Percentiles rank a stretch among this genome's conserved stretches.
Conservation (phyloP, 1,140 invertebrate species). For the Oryctes rhinoceros region DNA sequence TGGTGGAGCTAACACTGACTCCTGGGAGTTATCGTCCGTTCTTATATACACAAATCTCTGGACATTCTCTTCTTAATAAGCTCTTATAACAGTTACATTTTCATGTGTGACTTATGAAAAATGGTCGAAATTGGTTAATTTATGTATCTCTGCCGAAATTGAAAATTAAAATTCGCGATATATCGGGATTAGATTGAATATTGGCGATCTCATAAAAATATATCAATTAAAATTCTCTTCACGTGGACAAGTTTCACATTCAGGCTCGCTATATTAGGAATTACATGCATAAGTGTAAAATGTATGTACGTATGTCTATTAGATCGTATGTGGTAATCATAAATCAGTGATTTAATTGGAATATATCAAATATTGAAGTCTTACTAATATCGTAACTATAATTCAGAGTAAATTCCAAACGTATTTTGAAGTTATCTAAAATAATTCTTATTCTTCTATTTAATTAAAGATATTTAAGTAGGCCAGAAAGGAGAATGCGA, state of each 20-base stretch:
- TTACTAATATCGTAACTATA: too few species aligned
- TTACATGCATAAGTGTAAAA: background rate
- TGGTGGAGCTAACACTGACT: conserved; percentile 17
- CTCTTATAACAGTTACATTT: background rate
- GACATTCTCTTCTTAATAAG: background rate
- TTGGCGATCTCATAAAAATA: background rate
- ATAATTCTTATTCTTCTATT: too few species aligned
- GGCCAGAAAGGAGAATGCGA: too few species aligned
- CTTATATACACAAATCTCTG: background rate
- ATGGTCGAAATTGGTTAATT: background rate
- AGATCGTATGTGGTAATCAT: background rate
- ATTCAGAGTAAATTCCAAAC: too few species aligned
- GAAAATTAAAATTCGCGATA: background rate
- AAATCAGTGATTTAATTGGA: too few species aligned
- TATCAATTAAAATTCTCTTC: background rate
- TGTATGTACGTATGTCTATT: background rate
- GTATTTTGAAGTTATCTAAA: too few species aligned
- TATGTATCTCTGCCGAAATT: background rate
- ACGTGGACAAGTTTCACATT: background rate
- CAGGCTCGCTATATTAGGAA: background rate
- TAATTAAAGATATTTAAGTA: too few species aligned
- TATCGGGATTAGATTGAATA: background rate
- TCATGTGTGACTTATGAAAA: background rate
- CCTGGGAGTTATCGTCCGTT: background rate
- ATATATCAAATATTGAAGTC: too few species aligned